Evolutionary conservation across 2,113 vertebrate genomes (phyloP).

Genomic region (Paracanthobrama guichenoti): DNA sequence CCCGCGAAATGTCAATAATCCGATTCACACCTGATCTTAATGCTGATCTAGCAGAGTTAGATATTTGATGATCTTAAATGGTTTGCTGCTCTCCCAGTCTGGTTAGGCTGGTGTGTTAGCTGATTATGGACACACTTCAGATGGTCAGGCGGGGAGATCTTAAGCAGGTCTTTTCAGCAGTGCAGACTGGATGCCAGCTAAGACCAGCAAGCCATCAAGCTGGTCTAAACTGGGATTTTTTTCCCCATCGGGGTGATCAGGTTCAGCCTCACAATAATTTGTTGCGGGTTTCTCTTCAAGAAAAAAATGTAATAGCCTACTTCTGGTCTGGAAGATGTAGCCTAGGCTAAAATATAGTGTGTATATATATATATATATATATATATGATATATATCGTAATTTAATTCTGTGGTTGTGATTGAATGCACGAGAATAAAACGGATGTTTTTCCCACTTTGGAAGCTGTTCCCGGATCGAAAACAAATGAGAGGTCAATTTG

Average conservation of each 20-base stretch:
- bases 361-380: too few species aligned
- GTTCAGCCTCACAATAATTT: neutral
- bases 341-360: constrained; percentile 24
- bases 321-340: constrained; percentile 13
- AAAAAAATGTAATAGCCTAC: neutral
- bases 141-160: neutral
- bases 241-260: neutral
- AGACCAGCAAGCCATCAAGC: neutral
- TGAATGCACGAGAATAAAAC: constrained; percentile 54
- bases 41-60: neutral
- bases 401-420: constrained; percentile 53
- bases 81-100: neutral
- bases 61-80: neutral
- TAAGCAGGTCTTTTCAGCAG: neutral
- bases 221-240: neutral
- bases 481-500: constrained; percentile 70
- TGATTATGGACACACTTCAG: neutral
- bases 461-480: constrained; percentile 58
- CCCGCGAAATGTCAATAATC: neutral
- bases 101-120: neutral
- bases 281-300: neutral
- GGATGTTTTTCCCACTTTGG: constrained; percentile 59
- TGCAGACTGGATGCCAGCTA: neutral
- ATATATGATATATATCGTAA: too few species aligned
- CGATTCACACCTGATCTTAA: neutral